These are phyloP conservation scores for Patella ulyssiponensis DNA, from an alignment of 2,888 invertebrate genomes.

Conservation along the genomic window DNA sequence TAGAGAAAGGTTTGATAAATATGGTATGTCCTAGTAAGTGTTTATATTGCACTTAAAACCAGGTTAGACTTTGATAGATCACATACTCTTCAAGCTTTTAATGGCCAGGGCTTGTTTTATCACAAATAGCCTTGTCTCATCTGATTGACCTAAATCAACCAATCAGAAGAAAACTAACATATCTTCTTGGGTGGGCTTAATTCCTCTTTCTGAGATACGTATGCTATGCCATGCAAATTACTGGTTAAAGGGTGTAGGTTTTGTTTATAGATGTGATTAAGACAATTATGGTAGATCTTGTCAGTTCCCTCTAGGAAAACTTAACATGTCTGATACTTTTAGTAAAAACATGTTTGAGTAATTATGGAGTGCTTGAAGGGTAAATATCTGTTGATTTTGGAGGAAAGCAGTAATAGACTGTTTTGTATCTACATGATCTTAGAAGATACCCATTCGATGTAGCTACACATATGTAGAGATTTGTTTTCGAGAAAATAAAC, in stretches of 20 bases:
- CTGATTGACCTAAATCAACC: conserved; percentile 7
- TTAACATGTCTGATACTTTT: conserved; percentile 1
- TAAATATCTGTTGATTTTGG: too few relatives aligned
- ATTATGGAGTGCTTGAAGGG: too few relatives aligned
- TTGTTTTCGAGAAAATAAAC: too few relatives aligned
- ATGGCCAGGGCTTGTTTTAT: neutral
- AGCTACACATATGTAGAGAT: too few relatives aligned
- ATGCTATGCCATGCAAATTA: neutral
- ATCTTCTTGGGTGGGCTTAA: neutral
- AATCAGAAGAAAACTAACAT: neutral
- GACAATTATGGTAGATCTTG: conserved; percentile 6
- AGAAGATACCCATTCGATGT: too few relatives aligned
- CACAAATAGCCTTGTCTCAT: neutral
- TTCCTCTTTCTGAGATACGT: neutral
- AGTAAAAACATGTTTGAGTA: too few relatives aligned
- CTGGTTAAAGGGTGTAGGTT: conserved; percentile 11
- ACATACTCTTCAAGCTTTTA: conserved; percentile 1
- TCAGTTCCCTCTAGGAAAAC: neutral
- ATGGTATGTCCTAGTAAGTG: neutral
- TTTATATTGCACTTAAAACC: conserved; percentile 1
- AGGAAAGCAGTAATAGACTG: too few relatives aligned
- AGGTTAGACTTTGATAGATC: neutral
- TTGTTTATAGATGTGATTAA: conserved; percentile 12
- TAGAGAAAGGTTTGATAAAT: neutral
- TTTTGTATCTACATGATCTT: too few relatives aligned